A percentile compares a stretch with the other conserved stretches of the same genome.
Conservation (phyloP, 1,140 invertebrate species). For the Drosophila azteca region DNA sequence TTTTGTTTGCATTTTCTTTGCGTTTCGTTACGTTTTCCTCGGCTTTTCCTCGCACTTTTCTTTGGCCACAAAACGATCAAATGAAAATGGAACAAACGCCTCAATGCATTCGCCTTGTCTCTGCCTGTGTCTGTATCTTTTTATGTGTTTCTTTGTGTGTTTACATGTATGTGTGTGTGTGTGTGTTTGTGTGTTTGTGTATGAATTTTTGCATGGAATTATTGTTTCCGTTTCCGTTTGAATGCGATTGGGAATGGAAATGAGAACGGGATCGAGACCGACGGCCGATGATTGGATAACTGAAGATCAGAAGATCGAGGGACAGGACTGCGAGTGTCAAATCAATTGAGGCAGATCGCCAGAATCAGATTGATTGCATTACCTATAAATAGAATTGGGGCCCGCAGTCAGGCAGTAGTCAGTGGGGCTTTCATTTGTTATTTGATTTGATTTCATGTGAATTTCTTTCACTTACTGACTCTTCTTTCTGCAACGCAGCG, state of each 20-base stretch:
- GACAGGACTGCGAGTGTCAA: background rate
- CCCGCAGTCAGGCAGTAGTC: too few relatives aligned
- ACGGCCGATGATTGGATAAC: conserved; percentile 28
- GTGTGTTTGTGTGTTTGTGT: conserved; percentile 26
- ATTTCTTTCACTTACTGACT: too few relatives aligned
- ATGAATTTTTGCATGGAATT: conserved; percentile 60
- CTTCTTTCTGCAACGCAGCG: conserved; percentile 35
- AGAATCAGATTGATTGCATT: background rate
- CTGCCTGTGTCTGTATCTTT: conserved; percentile 25
- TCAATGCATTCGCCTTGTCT: conserved; percentile 59
- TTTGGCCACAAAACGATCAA: conserved; percentile 58
- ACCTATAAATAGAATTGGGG: background rate
- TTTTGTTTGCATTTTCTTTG: background rate
- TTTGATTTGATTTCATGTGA: too few relatives aligned
- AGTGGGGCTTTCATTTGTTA: too few relatives aligned
- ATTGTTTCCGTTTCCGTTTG: conserved; percentile 36
- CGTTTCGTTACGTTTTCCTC: conserved; percentile 9
- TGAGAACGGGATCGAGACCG: conserved; percentile 9
- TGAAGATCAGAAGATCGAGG: conserved; percentile 11
- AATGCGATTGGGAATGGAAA: conserved; percentile 7
- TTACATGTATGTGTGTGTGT: conserved; percentile 24
- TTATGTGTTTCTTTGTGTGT: conserved; percentile 21
- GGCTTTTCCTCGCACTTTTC: conserved; percentile 32
- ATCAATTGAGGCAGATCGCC: conserved; percentile 5
- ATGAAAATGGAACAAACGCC: conserved; percentile 47